Percentiles rank a stretch among this genome's conserved stretches.
phyloP scores from a whole-genome alignment of 2,113 vertebrate species.

The Rattus norvegicus region GRCr8 NC_086025.1:113472001-113472500 shows the following conservation, averaged over 20 bases:
- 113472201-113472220: neutral
- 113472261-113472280: neutral
- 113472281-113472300: neutral
- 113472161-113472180: neutral
- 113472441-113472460: constrained; percentile 79
- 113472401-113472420: constrained; percentile 64
- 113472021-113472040: neutral
- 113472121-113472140: neutral
- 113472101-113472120: neutral
- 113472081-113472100: too few species aligned
- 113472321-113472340: neutral
- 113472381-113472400: constrained; percentile 72
- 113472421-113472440: constrained; percentile 62
- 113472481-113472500: constrained; percentile 57
- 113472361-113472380: constrained; percentile 69
- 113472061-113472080: neutral
- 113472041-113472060: neutral
- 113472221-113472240: neutral
- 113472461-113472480: constrained; percentile 66
- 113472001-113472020: neutral
- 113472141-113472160: neutral
- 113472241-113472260: neutral
- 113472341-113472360: constrained; percentile 1
- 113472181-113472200: neutral
- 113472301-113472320: neutral